These are phyloP conservation scores for Falcunculus frontatus DNA, from an alignment of 2,113 vertebrate genomes.

Conservation along the genomic window DNA sequence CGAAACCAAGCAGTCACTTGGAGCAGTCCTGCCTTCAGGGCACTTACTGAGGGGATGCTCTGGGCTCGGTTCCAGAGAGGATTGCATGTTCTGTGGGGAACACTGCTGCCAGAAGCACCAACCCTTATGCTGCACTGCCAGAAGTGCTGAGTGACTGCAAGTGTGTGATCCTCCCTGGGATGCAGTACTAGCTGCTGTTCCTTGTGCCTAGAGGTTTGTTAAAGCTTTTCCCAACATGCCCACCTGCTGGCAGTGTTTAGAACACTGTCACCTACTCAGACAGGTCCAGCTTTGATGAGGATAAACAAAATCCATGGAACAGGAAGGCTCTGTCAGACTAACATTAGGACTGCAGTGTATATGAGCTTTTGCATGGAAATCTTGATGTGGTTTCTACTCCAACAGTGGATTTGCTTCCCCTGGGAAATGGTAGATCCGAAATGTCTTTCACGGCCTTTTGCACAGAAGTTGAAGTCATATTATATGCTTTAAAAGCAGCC, in stretches of 20 bases:
- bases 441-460: neutral
- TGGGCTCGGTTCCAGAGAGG: neutral
- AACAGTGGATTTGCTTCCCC: neutral
- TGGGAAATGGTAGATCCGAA: neutral
- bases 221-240: rapidly evolving
- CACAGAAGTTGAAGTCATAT: neutral
- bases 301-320: neutral
- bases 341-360: neutral
- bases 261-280: neutral
- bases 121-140: neutral
- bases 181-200: neutral
- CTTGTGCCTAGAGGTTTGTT: neutral
- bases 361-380: neutral
- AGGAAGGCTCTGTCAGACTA: neutral
- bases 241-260: neutral
- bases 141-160: neutral
- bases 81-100: neutral
- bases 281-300: neutral
- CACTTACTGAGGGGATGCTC: neutral
- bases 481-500: neutral
- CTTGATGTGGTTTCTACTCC: neutral
- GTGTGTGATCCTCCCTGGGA: neutral
- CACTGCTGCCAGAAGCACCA: neutral
- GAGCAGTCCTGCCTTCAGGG: neutral
- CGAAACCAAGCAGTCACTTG: neutral